Evolutionary conservation across 1,140 invertebrate genomes (phyloP), one percentile per base, ranked within the genome.

Genomic region (Drosophila willistoni): DNA sequence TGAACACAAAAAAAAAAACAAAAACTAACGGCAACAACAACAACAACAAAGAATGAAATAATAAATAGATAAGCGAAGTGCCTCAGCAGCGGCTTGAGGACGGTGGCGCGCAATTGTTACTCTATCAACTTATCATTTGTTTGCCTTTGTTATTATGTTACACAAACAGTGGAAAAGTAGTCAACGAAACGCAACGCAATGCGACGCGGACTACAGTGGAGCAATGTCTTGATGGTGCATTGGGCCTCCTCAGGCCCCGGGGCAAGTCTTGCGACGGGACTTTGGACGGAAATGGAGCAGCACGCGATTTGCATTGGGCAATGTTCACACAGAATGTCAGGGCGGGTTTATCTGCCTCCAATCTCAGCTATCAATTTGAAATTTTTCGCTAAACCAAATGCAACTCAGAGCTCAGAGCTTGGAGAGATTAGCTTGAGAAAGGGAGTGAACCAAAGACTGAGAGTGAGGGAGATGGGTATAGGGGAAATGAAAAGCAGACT

Each of bases 91-190:
- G 25, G 14, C 34, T n/a, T 12, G 59, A 17, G 17, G 47, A 54
- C 75, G 71, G 68, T 76, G 78, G 73, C 56, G 62, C 71, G 76
- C 81, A 81, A 86, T 86, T 87, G 76, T 87, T 73, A 63, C 80
- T 77, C 80, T 81, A 90, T 90, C 74, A 76, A 87, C 84, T 89
- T 89, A 89, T 89, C 84, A 84, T 79, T 89, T 89, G 84, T 89
- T 89, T 89, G 81, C 78, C 77, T 81, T 89, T 89, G 77, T 89
- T 89, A 89, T 89, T 90, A 89, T 89, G 82, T 84, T 89, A 78
- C 68, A 84, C 85, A 89, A 89, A 90, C 74, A 87, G 77, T 74
- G 79, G 73, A 74, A 64, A 77, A 63, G 56, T 69, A 64, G 54
- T 17, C 14, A 17, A 47, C 44, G 44, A 5, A 44, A 44, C n/a